These are phyloP conservation scores for Dolichallabes microphthalmus DNA, from an alignment of 2,113 vertebrate genomes.

Conservation along the genomic window DNA sequence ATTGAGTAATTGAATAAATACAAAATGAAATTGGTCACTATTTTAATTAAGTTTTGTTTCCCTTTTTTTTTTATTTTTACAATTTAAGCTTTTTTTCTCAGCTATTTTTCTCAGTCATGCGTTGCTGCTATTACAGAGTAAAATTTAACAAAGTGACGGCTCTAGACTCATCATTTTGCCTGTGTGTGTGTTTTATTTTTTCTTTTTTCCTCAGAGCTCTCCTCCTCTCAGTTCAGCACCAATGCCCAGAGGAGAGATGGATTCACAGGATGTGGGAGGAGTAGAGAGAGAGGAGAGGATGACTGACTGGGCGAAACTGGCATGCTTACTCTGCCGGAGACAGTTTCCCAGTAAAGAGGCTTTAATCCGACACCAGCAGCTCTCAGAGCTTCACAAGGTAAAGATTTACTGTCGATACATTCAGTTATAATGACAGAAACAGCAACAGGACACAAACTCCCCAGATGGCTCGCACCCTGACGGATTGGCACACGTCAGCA, in stretches of 20 bases:
- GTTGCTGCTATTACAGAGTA: not conserved
- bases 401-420: not conserved
- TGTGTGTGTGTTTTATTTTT: not conserved
- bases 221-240: conserved; percentile 74
- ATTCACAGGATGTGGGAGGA: conserved; percentile 88
- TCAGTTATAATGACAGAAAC: not conserved
- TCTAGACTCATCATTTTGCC: not conserved
- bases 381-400: conserved; percentile 89
- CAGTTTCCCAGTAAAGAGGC: conserved; percentile 92
- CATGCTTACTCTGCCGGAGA: conserved; percentile 85
- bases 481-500: not conserved
- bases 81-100: not conserved
- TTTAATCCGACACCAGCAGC: conserved; percentile 86
- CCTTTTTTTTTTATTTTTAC: not conserved
- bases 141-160: not conserved
- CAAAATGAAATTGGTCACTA: not conserved
- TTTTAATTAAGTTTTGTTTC: not conserved
- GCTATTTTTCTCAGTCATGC: not conserved
- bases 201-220: conserved; percentile 50
- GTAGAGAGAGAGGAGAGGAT: conserved; percentile 76
- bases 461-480: not conserved
- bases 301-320: conserved; percentile 88
- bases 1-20: not conserved
- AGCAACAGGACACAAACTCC: not conserved
- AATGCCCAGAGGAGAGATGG: conserved; percentile 83